Evolutionary conservation across 2,797 vertebrate genomes (phyloP), one percentile per base, ranked within the genome.

Genomic region (Lerista edwardsae): DNA sequence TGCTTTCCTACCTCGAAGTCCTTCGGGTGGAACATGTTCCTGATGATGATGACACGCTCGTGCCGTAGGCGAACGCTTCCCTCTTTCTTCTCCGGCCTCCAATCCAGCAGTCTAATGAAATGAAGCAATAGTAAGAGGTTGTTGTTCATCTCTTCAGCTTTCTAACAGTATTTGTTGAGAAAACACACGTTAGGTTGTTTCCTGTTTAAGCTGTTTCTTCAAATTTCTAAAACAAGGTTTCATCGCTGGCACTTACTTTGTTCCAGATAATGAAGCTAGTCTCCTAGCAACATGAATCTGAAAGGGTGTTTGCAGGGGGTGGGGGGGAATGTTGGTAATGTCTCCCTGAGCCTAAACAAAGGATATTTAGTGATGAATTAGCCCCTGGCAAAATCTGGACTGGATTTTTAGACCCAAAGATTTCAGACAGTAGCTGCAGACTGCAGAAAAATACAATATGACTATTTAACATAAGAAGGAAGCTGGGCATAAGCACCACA

Each of bases 11-110:
- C 98, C 98, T 99, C 98, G 94, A 99, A 99, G 93, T 99, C 98
- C 72, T 94, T 97, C 69, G 98, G 98, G 88, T 99, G 98, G 93
- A 99, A 99, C 98, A 99, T 99, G 93, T 99, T 99, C 93, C 95
- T 97, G 92, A 99, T 98, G 93, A 99, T 98, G 90, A 99, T 79
- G 36, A 99, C 98, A 86, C 97, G 97, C 76, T 99, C 98, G 1
- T 98, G 96, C 72, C 98, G 96, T 96, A 97, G 97, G 84, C 98
- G 96, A 68, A 86, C 41, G 0, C 96, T 95, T 7, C 96, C 97
- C 39, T 92, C 90, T 92, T 97, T 94, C 92, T 97, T 99, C 96
- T 99, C 98, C 0, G 98, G 98, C 95, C 97, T 97, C 98, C 98
- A 99, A 95, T 99, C 98, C 95, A 99, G 92, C 94, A 98, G 98